Percentiles rank a stretch among this genome's conserved stretches.
Conservation (phyloP, 2,888 invertebrate genomes). For the Caenorhabditis doughertyi region DNA sequence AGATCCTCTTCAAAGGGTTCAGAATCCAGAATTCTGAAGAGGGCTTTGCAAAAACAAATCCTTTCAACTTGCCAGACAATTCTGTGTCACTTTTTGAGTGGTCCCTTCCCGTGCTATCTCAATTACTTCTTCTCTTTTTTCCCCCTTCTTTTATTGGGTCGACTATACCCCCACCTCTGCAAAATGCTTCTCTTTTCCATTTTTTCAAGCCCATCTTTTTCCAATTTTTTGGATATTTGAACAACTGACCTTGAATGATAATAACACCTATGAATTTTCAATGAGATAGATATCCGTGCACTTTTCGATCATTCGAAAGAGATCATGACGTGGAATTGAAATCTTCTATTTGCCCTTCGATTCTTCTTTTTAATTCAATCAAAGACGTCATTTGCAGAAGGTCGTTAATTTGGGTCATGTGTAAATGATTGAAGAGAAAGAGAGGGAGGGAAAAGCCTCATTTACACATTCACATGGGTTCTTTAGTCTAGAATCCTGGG, state of each 20-base stretch:
- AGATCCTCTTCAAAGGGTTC: not conserved
- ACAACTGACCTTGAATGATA: constrained; percentile 28
- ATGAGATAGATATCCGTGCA: constrained; percentile 10
- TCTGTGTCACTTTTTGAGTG: constrained; percentile 37
- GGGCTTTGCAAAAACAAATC: not conserved
- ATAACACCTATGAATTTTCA: constrained; percentile 29
- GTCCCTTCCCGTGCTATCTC: constrained; percentile 21
- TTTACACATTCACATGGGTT: constrained; percentile 19
- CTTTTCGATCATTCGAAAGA: too few relatives aligned
- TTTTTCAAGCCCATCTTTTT: not conserved
- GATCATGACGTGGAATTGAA: constrained; percentile 27
- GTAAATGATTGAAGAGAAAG: constrained; percentile 19
- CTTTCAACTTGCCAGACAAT: not conserved
- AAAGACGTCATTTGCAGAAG: constrained; percentile 57
- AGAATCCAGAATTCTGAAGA: not conserved
- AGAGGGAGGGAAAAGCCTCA: not conserved
- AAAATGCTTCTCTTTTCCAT: constrained; percentile 1
- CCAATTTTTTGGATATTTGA: constrained; percentile 34
- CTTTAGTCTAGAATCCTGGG: constrained; percentile 8
- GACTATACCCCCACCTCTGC: constrained; percentile 16
- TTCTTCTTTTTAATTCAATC: constrained; percentile 51
- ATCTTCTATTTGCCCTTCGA: constrained; percentile 28
- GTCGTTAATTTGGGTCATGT: constrained; percentile 55
- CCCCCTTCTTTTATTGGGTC: constrained; percentile 12
- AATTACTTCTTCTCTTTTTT: constrained; percentile 19